Conservation (phyloP, 2,113 vertebrate genomes). For the Bagarius yarrelli region DNA sequence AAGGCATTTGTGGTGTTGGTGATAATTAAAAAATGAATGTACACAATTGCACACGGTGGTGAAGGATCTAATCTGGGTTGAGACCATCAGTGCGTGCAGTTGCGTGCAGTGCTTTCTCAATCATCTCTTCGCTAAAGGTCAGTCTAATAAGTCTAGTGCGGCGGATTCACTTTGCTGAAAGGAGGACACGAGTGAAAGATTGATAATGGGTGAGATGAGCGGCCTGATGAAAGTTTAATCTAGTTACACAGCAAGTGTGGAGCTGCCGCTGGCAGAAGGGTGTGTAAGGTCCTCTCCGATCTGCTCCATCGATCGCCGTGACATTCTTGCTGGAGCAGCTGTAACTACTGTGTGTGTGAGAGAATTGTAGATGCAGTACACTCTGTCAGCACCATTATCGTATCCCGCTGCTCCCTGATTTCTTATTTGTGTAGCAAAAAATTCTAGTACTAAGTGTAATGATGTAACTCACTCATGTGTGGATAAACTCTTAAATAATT, state of each 20-base stretch:
- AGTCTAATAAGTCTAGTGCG: slow-evolving; percentile 61
- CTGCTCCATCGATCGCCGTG: not conserved
- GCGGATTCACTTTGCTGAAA: slow-evolving; percentile 52
- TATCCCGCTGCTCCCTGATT: slow-evolving; percentile 5
- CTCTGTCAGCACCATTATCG: slow-evolving; percentile 16
- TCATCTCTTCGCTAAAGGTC: slow-evolving; percentile 55
- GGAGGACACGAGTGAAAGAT: slow-evolving; percentile 71
- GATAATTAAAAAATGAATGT: not conserved
- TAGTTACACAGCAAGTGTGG: slow-evolving; percentile 51
- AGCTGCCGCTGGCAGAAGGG: not conserved
- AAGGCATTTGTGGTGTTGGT: not conserved
- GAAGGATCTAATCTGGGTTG: not conserved
- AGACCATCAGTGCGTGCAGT: not conserved
- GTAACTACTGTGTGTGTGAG: slow-evolving; percentile 23
- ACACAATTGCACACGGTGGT: not conserved
- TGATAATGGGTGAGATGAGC: slow-evolving; percentile 72
- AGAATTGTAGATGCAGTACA: slow-evolving; percentile 22
- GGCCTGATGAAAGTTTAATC: slow-evolving; percentile 78
- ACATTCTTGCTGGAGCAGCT: slow-evolving; percentile 10
- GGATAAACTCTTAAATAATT: slow-evolving; percentile 16
- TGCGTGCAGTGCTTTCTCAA: not conserved
- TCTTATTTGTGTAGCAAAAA: no score
- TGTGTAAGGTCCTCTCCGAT: slow-evolving; percentile 3
- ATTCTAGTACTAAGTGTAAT: no score
- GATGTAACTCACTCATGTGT: not conserved